Evolutionary conservation across 2,888 invertebrate species (phyloP).

Genomic region (Acrobasis repandana): DNA sequence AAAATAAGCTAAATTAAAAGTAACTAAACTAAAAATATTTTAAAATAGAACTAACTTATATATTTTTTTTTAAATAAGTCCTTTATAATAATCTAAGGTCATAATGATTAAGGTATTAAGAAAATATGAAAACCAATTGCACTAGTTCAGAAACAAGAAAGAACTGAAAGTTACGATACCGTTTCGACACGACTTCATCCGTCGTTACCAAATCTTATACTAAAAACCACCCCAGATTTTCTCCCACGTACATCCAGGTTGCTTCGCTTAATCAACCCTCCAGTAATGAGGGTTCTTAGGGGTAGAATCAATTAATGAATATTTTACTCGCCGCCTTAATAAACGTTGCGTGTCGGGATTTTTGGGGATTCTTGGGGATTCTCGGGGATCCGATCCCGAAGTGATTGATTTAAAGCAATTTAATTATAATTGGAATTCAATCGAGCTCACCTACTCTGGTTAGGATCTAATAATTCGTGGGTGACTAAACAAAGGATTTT

Average conservation of each 20-base stretch:
- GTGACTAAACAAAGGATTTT: slow-evolving; percentile 8
- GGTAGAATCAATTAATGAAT: slow-evolving; percentile 81
- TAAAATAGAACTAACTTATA: no score
- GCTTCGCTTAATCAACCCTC: slow-evolving; percentile 75
- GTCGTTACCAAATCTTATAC: slow-evolving; percentile 28
- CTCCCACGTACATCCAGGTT: slow-evolving; percentile 69
- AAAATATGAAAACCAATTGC: no score
- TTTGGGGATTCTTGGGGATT: slow-evolving; percentile 64
- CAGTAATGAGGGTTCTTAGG: slow-evolving; percentile 71
- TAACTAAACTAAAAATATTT: no score
- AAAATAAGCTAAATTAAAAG: no score
- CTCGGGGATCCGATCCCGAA: slow-evolving; percentile 34
- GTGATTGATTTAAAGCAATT: slow-evolving; percentile 68
- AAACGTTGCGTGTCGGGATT: slow-evolving; percentile 76
- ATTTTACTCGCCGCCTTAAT: slow-evolving; percentile 75
- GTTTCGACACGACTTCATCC: slow-evolving; percentile 23
- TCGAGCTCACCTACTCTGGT: slow-evolving; percentile 17
- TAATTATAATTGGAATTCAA: slow-evolving; percentile 50
- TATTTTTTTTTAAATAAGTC: no score
- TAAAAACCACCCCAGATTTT: slow-evolving; percentile 44
- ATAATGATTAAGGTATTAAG: no score
- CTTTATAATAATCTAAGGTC: no score
- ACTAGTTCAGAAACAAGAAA: no score
- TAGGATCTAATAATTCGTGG: slow-evolving; percentile 16
- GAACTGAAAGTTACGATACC: not conserved